Evolutionary conservation across 2,888 invertebrate species (phyloP).

Genomic region (Adelphocoris suturalis): DNA sequence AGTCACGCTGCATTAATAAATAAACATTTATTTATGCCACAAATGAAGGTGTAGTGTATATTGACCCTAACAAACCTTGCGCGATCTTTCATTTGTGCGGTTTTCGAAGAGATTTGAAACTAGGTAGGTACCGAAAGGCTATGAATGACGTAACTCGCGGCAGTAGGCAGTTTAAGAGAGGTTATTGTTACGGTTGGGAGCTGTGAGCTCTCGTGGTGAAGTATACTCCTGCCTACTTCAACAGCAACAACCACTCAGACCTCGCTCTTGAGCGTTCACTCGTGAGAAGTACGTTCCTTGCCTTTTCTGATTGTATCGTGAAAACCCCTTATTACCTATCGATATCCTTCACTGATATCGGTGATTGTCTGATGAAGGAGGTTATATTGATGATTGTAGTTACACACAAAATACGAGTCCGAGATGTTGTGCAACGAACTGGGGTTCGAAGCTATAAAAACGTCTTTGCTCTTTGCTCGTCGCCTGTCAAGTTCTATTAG

Average conservation of each 20-base stretch:
- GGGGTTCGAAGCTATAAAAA: too few species aligned
- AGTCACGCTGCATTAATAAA: too few species aligned
- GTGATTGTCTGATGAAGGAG: neutral
- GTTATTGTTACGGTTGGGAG: slow-evolving; percentile 40
- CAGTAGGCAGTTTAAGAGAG: slow-evolving; percentile 12
- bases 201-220: slow-evolving; percentile 40
- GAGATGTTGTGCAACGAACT: too few species aligned
- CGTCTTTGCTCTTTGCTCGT: too few species aligned
- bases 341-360: neutral
- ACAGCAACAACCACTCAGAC: slow-evolving; percentile 36
- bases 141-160: neutral
- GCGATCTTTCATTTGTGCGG: neutral
- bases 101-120: neutral
- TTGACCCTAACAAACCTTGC: too few species aligned
- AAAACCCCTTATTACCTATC: slow-evolving; percentile 23
- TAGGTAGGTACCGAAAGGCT: neutral
- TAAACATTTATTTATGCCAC: too few species aligned
- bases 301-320: slow-evolving; percentile 49
- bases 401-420: too few species aligned
- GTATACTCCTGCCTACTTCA: slow-evolving; percentile 35
- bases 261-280: slow-evolving; percentile 36
- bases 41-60: too few species aligned
- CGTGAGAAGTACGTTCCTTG: slow-evolving; percentile 41
- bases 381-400: too few species aligned
- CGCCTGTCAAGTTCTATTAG: too few species aligned